phyloP scores from a whole-genome alignment of 2,797 vertebrate genomes.

The Protosalanx chinensis region DNA sequence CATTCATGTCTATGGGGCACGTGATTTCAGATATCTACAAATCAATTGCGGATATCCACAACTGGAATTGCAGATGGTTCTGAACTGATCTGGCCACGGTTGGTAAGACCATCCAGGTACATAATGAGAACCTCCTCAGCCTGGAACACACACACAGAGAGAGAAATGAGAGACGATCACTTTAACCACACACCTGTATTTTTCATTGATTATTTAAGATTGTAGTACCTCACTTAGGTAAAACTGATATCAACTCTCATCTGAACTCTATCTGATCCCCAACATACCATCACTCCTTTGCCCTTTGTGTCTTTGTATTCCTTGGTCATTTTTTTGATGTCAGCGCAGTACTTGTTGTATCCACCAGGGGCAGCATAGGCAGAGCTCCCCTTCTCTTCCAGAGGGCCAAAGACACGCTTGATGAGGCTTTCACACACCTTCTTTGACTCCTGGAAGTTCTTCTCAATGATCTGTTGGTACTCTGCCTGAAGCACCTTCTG shows the following conservation, averaged over 20 bases:
- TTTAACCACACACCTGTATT: too few relatives aligned
- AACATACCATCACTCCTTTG: conserved; percentile 23
- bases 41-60: too few relatives aligned
- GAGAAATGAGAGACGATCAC: not conserved
- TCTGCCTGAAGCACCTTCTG: conserved; percentile 7
- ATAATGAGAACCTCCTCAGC: conserved; percentile 22
- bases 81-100: conserved; percentile 4
- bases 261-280: too few relatives aligned
- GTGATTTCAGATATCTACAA: too few relatives aligned
- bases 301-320: conserved; percentile 15
- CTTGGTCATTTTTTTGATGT: not conserved
- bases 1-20: too few relatives aligned
- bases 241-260: too few relatives aligned
- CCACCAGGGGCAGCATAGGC: conserved; percentile 24
- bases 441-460: conserved; percentile 6
- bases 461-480: conserved; percentile 16
- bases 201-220: too few relatives aligned
- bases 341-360: conserved; percentile 6
- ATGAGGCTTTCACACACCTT: conserved; percentile 3
- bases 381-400: conserved; percentile 22
- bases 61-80: too few relatives aligned
- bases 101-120: conserved; percentile 16
- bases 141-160: conserved; percentile 6
- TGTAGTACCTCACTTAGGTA: too few relatives aligned
- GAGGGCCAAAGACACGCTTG: conserved; percentile 10